Percentiles rank a stretch among this genome's conserved stretches.
Evolutionary conservation across 2,113 vertebrate genomes (phyloP).

Genomic region (Apodemus sylvaticus): DNA sequence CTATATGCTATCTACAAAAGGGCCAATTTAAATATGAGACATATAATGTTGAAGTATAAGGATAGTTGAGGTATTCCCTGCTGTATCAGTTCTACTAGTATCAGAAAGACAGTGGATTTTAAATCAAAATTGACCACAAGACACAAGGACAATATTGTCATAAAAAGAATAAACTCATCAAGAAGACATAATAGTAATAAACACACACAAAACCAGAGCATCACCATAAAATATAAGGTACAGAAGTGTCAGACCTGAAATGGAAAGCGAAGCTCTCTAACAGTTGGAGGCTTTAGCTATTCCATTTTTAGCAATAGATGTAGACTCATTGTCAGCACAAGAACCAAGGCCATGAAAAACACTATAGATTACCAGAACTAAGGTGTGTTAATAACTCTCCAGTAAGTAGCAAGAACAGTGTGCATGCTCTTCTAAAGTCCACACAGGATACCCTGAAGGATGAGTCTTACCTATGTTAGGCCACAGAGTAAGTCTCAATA

Average conservation of each 20-base stretch:
- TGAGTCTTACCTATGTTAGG: not conserved
- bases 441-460: not conserved
- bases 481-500: not conserved
- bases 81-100: not conserved
- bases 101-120: not conserved
- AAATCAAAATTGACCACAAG: not conserved
- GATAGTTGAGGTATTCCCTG: not conserved
- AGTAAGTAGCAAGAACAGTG: not conserved
- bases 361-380: not conserved
- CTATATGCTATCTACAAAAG: not conserved
- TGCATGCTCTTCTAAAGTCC: not conserved
- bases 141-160: not conserved
- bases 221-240: not conserved
- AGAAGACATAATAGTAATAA: not conserved
- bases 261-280: not conserved
- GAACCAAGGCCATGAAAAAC: not conserved
- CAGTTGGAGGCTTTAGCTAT: not conserved
- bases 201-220: not conserved
- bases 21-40: not conserved
- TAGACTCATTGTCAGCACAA: not conserved
- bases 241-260: not conserved
- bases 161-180: not conserved
- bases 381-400: not conserved
- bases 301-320: not conserved
- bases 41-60: not conserved